Conservation (phyloP, 2,797 vertebrate genomes). For the Odontamblyopus rebecca region DNA sequence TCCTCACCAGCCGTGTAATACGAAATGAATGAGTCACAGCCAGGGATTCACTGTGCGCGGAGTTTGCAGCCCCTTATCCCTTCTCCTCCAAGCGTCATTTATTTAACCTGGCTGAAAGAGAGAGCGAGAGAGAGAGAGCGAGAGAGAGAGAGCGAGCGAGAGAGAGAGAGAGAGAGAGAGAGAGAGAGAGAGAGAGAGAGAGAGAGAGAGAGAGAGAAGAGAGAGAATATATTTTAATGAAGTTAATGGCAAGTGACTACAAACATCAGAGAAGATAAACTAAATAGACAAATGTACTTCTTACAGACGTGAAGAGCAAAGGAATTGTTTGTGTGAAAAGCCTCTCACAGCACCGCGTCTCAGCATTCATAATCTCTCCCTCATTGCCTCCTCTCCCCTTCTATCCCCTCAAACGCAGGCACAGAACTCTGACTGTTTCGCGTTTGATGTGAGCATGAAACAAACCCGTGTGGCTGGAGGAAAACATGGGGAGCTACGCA, state of each 20-base stretch:
- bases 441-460: constrained; percentile 37
- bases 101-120: constrained; percentile 20
- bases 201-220: neutral
- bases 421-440: constrained; percentile 15
- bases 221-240: constrained; percentile 39
- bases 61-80: constrained; percentile 65
- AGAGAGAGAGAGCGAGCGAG: constrained; percentile 2
- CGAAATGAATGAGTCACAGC: constrained; percentile 73
- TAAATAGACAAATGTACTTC: constrained; percentile 38
- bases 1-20: constrained; percentile 50
- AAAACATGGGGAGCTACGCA: constrained; percentile 35
- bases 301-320: constrained; percentile 34
- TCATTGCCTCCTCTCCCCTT: constrained; percentile 10
- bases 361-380: constrained; percentile 36
- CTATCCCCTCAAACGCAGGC: constrained; percentile 26
- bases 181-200: neutral
- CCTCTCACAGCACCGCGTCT: constrained; percentile 40
- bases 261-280: constrained; percentile 42
- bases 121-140: constrained; percentile 12
- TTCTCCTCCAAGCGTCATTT: constrained; percentile 67
- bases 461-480: constrained; percentile 43
- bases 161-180: neutral
- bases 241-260: constrained; percentile 45
- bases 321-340: constrained; percentile 46
- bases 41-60: constrained; percentile 61